Conservation (phyloP, 1,140 invertebrate genomes). For the Papilio dardanus region DNA sequence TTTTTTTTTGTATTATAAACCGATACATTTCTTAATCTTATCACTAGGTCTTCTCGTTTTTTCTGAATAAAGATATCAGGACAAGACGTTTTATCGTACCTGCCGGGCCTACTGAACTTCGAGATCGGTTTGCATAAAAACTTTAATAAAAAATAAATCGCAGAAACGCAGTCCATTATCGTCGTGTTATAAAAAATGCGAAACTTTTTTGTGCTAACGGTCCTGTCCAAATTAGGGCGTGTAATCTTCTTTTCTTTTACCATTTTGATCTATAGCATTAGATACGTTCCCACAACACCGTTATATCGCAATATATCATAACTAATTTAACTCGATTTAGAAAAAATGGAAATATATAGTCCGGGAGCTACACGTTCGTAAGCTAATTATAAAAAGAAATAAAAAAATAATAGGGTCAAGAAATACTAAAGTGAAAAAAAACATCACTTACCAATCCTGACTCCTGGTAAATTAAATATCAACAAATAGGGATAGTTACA, state of each 20-base stretch:
- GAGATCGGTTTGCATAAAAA: constrained; percentile 56
- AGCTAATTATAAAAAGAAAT: constrained; percentile 21
- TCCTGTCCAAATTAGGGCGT: constrained; percentile 55
- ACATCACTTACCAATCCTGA: not conserved
- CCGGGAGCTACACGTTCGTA: not conserved
- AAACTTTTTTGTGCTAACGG: constrained; percentile 65
- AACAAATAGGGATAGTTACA: too few relatives aligned
- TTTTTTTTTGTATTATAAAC: not conserved
- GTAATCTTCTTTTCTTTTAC: constrained; percentile 52
- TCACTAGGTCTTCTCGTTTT: not conserved
- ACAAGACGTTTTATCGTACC: constrained; percentile 45
- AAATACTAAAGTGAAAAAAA: not conserved
- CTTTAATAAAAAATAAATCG: constrained; percentile 61
- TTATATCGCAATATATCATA: constrained; percentile 39
- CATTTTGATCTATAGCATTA: constrained; percentile 47
- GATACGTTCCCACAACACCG: constrained; percentile 51
- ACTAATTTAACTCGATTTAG: constrained; percentile 28
- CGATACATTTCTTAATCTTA: not conserved
- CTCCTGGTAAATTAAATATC: too few relatives aligned
- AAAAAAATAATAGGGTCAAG: not conserved
- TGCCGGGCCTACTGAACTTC: constrained; percentile 67
- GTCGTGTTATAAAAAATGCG: constrained; percentile 55
- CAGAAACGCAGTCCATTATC: constrained; percentile 70
- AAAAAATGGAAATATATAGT: not conserved
- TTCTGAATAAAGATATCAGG: constrained; percentile 25